Evolutionary conservation across 2,113 vertebrate genomes (phyloP).

Genomic region (Chamaea fasciata): DNA sequence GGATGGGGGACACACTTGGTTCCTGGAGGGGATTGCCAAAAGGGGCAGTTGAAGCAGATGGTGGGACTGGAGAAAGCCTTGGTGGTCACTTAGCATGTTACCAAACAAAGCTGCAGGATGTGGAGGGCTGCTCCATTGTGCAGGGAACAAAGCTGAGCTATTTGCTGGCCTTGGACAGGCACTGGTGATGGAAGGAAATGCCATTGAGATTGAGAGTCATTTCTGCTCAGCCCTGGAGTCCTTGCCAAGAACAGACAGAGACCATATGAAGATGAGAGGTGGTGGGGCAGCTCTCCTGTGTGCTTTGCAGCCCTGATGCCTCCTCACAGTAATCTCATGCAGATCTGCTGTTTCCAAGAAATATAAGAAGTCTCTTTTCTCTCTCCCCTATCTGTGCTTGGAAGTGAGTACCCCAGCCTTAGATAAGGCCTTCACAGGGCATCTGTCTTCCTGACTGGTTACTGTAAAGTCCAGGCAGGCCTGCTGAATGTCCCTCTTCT

Average conservation of each 20-base stretch:
- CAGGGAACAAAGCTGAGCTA: not conserved
- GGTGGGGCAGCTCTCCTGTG: not conserved
- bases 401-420: not conserved
- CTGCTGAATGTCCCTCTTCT: not conserved
- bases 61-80: not conserved
- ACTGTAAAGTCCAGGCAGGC: not conserved
- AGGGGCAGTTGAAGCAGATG: not conserved
- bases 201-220: fast-evolving
- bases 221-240: not conserved
- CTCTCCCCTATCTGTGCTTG: not conserved
- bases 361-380: not conserved
- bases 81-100: not conserved
- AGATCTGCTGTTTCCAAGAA: not conserved
- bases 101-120: not conserved
- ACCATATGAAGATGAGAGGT: not conserved
- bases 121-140: not conserved
- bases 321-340: not conserved
- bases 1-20: fast-evolving
- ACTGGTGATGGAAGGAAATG: not conserved
- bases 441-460: not conserved
- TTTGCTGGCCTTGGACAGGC: not conserved
- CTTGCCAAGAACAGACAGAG: not conserved
- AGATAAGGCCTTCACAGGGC: not conserved
- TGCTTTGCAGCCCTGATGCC: not conserved
- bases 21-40: not conserved